Evolutionary conservation across 2,888 invertebrate genomes (phyloP), one percentile per base, ranked within the genome.

Genomic region (Parasteatoda lunata): DNA sequence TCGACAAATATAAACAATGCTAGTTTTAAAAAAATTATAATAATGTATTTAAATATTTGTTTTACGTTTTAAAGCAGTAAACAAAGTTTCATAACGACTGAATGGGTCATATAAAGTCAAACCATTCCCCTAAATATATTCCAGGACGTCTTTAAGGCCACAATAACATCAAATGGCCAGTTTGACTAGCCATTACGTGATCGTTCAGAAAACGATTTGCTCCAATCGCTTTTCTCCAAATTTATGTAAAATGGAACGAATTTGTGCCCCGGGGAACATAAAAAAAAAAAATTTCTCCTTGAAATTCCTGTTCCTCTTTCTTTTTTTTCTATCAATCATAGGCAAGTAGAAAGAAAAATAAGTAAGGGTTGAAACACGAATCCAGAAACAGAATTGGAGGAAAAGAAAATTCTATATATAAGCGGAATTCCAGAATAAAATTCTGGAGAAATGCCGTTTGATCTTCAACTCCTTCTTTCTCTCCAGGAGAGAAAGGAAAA

Each of bases 311-410:
- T 51, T 15, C 11, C n/a, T 13, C 65, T 9, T 59, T 59, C 52
- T 66, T 75, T 52, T 75, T n/a, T 75, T 72, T 52, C 66, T 73
- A 72, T 80, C 80, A 13, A 75, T 81, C 68, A 81, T 75, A 48
- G 48, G 51, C n/a, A 65, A 45, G 9, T 52, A 11, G 9, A 49
- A 80, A 72, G 4, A 73, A 66, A 80, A 79, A 59, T 66, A 66
- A n/a, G 69, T 8, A 66, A 30, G 11, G 66, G 66, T 66, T 15
- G 30, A 8, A 54, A 68, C 75, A 54, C 73, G 72, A 73, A 80
- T 69, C 52, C 11, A 72, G 11, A 52, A 66, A 72, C 30, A 30
- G 30, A 30, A 30, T 30, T 30, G 30, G 30, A 30, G 66, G 49
- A 49, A 72, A 71, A 65, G 66, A 80, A 80, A 54, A 30, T 59